Evolutionary conservation across 2,888 invertebrate genomes (phyloP), one percentile per base, ranked within the genome.

Genomic region (Acronicta aceris): DNA sequence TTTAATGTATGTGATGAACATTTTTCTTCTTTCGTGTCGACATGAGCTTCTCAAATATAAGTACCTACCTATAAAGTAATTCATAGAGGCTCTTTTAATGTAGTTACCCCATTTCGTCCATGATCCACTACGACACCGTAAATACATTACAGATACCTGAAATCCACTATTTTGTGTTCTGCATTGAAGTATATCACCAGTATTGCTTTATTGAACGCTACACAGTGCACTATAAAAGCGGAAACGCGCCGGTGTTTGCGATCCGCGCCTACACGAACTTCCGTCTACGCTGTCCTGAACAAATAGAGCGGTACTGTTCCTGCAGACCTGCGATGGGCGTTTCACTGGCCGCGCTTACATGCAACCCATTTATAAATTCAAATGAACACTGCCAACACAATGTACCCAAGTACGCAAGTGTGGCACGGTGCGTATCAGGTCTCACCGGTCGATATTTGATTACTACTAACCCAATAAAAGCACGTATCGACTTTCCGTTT

Each of bases 261-360:
- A 85, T 84, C 88, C 86, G 87, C 89, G 84, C 90, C 88, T 84
- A 84, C 89, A 87, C 86, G 87, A 81, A 88, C 90, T 90, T 92
- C 92, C 92, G 90, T 81, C 84, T 81, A 78, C 75, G 85, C 84
- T 83, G 84, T 85, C 85, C 89, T 81, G 86, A 87, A 88, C 90
- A 90, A 92, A 90, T 90, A 90, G 87, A 89, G 84, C 89, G 86
- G 81, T 81, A 76, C 81, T 78, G 74, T 65, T 67, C 74, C 78
- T 79, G 78, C 82, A 81, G 71, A 76, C 81, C 83, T 80, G 68
- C 83, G 82, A 85, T 89, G 81, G 84, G 71, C 78, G 82, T 83
- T 87, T 81, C 85, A 85, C 82, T 83, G 78, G 74, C 76, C 75
- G 81, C 77, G 81, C 80, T 84, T 81, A 80, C 86, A 88, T 86